Evolutionary conservation across 2,888 invertebrate genomes (phyloP).

Genomic region (Meandrusa payeni): DNA sequence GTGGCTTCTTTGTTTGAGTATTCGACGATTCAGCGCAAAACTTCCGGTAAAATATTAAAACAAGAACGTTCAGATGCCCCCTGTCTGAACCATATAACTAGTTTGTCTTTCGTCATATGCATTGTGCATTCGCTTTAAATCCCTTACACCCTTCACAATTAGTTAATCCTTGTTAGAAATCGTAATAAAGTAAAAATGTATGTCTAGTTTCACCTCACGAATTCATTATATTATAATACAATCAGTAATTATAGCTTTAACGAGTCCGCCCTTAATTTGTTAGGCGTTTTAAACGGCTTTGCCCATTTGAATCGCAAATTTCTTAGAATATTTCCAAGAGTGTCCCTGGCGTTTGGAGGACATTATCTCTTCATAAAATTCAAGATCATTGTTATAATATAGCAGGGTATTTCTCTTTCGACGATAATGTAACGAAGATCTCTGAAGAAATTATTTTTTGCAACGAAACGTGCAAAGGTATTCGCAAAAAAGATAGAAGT

Average conservation of each 20-base stretch:
- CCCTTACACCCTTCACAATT: constrained; percentile 6
- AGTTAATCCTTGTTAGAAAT: neutral
- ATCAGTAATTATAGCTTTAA: constrained; percentile 79
- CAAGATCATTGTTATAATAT: constrained; percentile 68
- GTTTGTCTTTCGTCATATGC: constrained; percentile 26
- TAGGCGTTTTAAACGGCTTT: constrained; percentile 80
- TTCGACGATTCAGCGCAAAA: constrained; percentile 60
- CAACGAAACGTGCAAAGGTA: neutral
- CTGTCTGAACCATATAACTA: constrained; percentile 32
- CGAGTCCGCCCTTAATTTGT: constrained; percentile 80
- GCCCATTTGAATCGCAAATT: constrained; percentile 80
- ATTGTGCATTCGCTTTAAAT: constrained; percentile 26
- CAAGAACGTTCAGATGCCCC: constrained; percentile 49
- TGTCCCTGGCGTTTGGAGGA: constrained; percentile 73
- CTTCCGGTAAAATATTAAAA: constrained; percentile 71
- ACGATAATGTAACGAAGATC: constrained; percentile 37
- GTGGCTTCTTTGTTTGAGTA: constrained; percentile 67
- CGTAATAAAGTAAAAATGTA: neutral
- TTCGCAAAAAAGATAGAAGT: neutral
- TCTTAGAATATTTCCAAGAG: constrained; percentile 77
- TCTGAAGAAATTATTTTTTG: constrained; percentile 1
- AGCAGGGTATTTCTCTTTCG: constrained; percentile 60
- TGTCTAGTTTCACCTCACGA: constrained; percentile 13
- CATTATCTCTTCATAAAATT: constrained; percentile 80
- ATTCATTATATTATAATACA: constrained; percentile 71